Conservation (phyloP, 2,797 vertebrate species). For the Denticeps clupeoides region DNA sequence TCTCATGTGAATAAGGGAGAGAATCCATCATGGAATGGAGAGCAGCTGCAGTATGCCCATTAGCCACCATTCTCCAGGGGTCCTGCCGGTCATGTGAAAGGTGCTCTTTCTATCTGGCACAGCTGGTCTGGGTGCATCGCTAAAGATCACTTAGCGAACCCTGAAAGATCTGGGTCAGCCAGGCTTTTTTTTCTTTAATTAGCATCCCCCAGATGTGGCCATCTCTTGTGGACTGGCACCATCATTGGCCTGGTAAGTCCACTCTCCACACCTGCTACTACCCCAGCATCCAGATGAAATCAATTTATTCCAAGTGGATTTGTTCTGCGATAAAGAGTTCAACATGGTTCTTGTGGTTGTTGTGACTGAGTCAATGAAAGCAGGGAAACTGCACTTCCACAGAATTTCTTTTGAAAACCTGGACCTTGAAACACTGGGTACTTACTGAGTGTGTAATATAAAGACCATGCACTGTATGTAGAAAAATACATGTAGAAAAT, state of each 20-base stretch:
- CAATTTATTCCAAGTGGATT: conserved; percentile 7
- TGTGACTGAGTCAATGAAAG: no score
- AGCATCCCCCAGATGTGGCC: conserved; percentile 34
- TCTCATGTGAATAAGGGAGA: no score
- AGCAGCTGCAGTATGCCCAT: conserved; percentile 19
- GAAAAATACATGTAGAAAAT: no score
- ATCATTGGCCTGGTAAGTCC: conserved; percentile 23
- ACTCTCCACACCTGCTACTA: conserved; percentile 15
- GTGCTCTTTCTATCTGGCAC: conserved; percentile 19
- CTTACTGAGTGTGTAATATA: no score
- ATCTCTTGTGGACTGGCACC: conserved; percentile 17
- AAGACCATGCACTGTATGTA: no score
- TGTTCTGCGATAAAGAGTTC: conserved; percentile 10
- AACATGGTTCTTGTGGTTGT: not conserved
- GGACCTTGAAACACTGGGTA: not conserved
- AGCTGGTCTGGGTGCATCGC: conserved; percentile 29
- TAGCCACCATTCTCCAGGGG: conserved; percentile 14
- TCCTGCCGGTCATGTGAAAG: conserved; percentile 19
- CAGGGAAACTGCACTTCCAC: conserved; percentile 6
- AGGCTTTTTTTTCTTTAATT: conserved; percentile 33
- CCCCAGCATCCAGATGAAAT: conserved; percentile 6
- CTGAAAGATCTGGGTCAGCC: conserved; percentile 29
- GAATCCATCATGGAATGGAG: conserved; percentile 17
- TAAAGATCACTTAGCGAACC: conserved; percentile 32
- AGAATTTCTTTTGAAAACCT: not conserved